These are phyloP conservation scores for Notolabrus celidotus DNA, from an alignment of 2,797 vertebrate species.

Conservation along the genomic window DNA sequence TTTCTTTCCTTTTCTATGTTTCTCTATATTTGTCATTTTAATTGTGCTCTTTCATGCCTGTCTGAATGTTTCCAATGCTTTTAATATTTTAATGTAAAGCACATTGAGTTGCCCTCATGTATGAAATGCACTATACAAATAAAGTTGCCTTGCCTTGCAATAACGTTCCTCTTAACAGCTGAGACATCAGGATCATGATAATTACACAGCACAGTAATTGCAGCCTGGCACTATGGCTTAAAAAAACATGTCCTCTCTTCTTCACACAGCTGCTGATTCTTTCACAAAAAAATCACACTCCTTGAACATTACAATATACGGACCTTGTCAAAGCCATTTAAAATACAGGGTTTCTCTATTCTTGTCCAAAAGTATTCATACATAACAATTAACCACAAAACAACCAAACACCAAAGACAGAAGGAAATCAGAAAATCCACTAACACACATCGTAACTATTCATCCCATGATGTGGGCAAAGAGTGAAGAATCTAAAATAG, in stretches of 20 bases:
- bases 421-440: background rate
- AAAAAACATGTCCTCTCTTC: constrained; percentile 13
- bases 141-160: too few species aligned
- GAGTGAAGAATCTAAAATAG: background rate
- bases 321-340: constrained; percentile 1
- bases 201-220: constrained; percentile 64
- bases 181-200: constrained; percentile 37
- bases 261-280: constrained; percentile 30
- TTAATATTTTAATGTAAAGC: too few species aligned
- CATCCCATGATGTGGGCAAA: background rate
- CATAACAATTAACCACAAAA: too few species aligned
- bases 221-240: constrained; percentile 13
- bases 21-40: too few species aligned
- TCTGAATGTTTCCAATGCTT: too few species aligned
- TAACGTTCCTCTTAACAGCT: constrained; percentile 18
- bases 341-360: constrained; percentile 14
- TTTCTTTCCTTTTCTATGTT: too few species aligned
- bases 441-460: background rate
- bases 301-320: constrained; percentile 4
- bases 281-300: background rate
- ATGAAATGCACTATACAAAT: too few species aligned
- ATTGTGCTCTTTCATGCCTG: too few species aligned
- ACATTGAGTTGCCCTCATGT: too few species aligned
- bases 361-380: background rate
- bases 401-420: background rate